phyloP scores from a whole-genome alignment of 2,113 vertebrate genomes.

The human (Homo sapiens) region DNA sequence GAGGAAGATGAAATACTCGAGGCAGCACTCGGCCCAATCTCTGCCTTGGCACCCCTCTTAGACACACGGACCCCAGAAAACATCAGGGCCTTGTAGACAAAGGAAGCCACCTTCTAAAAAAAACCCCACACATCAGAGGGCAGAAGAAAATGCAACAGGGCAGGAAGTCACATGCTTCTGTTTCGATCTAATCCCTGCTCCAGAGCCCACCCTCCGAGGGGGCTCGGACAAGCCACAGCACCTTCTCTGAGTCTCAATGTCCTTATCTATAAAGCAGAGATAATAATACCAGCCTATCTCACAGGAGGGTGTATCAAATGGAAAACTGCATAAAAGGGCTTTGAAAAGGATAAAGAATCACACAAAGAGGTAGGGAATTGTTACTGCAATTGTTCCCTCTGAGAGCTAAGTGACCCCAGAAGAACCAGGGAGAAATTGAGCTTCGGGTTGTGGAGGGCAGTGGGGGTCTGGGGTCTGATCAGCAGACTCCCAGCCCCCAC shows the following conservation, averaged over 20 bases:
- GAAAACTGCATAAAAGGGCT: slow-evolving; percentile 59
- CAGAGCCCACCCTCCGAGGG: background rate
- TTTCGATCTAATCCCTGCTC: background rate
- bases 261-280: slow-evolving; percentile 59
- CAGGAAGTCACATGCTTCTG: background rate
- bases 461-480: background rate
- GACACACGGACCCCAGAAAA: background rate
- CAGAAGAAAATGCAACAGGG: background rate
- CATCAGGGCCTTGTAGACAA: background rate
- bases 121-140: background rate
- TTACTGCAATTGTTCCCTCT: background rate
- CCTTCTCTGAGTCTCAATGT: background rate
- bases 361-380: background rate
- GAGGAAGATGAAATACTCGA: background rate
- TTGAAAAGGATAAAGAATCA: slow-evolving; percentile 34
- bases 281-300: slow-evolving; percentile 24
- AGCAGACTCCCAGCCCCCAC: background rate
- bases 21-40: background rate
- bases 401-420: slow-evolving; percentile 39
- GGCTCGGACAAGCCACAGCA: background rate
- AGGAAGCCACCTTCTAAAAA: background rate
- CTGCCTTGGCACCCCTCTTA: background rate
- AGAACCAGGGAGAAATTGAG: background rate
- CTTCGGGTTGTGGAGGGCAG: background rate
- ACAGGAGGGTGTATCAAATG: slow-evolving; percentile 26